phyloP scores from a whole-genome alignment of 2,888 invertebrate species.

The Callyntrura sp. region DNA sequence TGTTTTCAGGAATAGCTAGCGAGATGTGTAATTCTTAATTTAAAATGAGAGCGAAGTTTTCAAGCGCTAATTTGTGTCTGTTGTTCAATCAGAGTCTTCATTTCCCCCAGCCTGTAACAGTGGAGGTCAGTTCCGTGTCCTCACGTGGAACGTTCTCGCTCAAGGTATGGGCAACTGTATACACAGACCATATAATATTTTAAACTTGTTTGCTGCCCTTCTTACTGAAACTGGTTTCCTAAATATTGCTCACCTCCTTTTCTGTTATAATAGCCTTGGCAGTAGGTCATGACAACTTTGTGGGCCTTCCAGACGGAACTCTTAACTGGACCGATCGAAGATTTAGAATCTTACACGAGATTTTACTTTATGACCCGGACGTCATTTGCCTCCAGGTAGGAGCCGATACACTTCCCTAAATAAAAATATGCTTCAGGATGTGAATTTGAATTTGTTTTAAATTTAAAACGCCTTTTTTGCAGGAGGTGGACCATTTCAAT shows the following conservation, averaged over 20 bases:
- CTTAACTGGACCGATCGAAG: constrained; percentile 90
- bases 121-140: constrained; percentile 87
- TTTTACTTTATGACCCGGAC: constrained; percentile 89
- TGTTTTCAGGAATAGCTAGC: too few species aligned
- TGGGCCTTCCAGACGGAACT: constrained; percentile 90
- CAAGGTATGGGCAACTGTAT: constrained; percentile 87
- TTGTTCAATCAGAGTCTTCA: constrained; percentile 63
- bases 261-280: constrained; percentile 88
- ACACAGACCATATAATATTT: constrained; percentile 25
- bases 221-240: not conserved
- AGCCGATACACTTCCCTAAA: not conserved
- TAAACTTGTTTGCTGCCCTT: not conserved
- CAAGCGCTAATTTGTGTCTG: not conserved
- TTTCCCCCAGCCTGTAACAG: constrained; percentile 80
- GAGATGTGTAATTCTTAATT: too few species aligned
- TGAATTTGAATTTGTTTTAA: too few species aligned
- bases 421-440: too few species aligned
- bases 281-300: constrained; percentile 90
- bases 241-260: constrained; percentile 5
- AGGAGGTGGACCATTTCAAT: constrained; percentile 92
- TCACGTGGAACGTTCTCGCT: constrained; percentile 91
- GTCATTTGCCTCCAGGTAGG: constrained; percentile 90
- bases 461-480: constrained; percentile 77
- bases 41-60: not conserved
- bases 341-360: constrained; percentile 90